A percentile compares a stretch with the other conserved stretches of the same genome.
Evolutionary conservation across 2,888 invertebrate species (phyloP).

Genomic region (Zelleria hepariella): DNA sequence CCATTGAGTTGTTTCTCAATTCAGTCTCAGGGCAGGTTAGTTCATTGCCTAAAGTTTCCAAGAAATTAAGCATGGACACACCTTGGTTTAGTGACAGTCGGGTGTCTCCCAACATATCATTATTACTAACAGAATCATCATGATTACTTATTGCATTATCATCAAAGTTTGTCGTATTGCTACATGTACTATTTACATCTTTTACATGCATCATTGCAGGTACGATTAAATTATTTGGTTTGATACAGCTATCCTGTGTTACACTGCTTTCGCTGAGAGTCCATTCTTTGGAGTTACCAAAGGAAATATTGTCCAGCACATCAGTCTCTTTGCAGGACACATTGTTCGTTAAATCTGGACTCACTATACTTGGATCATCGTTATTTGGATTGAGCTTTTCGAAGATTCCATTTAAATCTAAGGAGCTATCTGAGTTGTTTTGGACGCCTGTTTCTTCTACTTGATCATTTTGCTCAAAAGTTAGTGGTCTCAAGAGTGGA

Average conservation of each 20-base stretch:
- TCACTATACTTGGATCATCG: not conserved
- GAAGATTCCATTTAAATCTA: conserved; percentile 3
- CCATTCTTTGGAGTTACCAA: conserved; percentile 36
- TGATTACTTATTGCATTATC: conserved; percentile 4
- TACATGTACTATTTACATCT: conserved; percentile 16
- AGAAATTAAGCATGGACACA: conserved; percentile 56
- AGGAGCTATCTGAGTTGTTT: not conserved
- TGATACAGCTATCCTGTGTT: conserved; percentile 39
- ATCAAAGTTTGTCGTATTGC: not conserved
- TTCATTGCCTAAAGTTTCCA: conserved; percentile 53
- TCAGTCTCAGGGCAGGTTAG: conserved; percentile 53
- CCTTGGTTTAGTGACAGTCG: conserved; percentile 13
- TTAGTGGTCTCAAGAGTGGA: conserved; percentile 43
- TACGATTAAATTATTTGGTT: conserved; percentile 39
- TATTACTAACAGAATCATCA: conserved; percentile 17
- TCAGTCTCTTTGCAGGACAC: conserved; percentile 3
- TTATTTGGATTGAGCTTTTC: not conserved
- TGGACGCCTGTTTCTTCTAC: not conserved
- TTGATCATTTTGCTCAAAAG: conserved; percentile 20
- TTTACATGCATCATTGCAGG: conserved; percentile 41
- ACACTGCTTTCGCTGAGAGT: conserved; percentile 31
- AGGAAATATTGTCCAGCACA: conserved; percentile 5
- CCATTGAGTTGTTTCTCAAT: conserved; percentile 50
- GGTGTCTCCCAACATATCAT: conserved; percentile 11
- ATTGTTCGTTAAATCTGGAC: not conserved